Conservation (phyloP, 2,113 vertebrate genomes). For the Pteronura brasiliensis region DNA sequence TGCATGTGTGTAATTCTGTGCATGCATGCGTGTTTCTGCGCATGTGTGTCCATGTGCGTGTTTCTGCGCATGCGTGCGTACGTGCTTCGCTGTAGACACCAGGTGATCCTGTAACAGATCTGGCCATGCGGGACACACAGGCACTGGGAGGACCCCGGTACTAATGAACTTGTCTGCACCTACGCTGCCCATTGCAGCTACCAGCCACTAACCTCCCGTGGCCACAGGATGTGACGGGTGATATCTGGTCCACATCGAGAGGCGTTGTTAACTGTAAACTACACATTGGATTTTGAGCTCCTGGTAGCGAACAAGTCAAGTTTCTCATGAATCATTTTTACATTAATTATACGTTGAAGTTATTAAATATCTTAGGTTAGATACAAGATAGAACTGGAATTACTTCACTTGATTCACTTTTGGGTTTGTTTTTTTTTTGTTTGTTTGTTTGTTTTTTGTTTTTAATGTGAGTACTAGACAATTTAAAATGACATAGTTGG, state of each 20-base stretch:
- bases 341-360: neutral
- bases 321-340: neutral
- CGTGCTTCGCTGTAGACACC: neutral
- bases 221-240: neutral
- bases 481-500: neutral
- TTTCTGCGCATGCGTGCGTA: too few species aligned
- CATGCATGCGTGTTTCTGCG: too few species aligned
- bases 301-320: neutral
- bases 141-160: neutral
- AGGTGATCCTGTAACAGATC: neutral
- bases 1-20: too few species aligned
- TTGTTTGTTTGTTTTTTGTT: neutral
- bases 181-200: fast-evolving
- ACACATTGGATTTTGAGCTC: neutral
- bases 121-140: neutral
- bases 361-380: neutral
- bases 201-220: neutral
- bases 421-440: neutral
- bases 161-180: neutral
- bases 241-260: neutral
- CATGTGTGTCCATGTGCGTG: too few species aligned
- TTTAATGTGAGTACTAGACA: neutral
- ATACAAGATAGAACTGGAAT: neutral
- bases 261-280: neutral
- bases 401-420: neutral